Evolutionary conservation across 2,113 vertebrate species (phyloP).

Genomic region (Eidolon helvum): DNA sequence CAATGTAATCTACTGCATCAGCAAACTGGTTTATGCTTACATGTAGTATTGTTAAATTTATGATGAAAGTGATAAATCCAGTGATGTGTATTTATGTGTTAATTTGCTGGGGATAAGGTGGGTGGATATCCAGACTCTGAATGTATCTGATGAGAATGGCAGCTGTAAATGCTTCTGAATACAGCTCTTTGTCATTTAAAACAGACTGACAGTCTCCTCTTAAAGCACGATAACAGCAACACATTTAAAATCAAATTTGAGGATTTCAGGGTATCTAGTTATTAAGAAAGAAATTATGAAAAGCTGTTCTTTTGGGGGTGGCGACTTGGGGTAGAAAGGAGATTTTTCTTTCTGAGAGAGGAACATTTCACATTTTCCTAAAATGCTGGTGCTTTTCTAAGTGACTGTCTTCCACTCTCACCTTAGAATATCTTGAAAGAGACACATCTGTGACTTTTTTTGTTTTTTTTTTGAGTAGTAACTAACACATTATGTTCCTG

Average conservation of each 20-base stretch:
- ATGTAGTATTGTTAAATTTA: neutral
- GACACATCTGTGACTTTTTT: constrained; percentile 18
- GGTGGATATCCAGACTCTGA: constrained; percentile 48
- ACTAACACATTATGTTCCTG: constrained; percentile 21
- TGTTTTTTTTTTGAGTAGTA: neutral
- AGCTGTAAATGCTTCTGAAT: constrained; percentile 36
- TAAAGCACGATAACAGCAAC: constrained; percentile 21
- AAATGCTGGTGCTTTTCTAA: constrained; percentile 29
- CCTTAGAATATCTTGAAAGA: neutral
- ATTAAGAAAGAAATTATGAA: constrained; percentile 28
- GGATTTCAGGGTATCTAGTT: constrained; percentile 30
- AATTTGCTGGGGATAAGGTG: constrained; percentile 38
- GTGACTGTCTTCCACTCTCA: neutral
- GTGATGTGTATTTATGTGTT: constrained; percentile 46
- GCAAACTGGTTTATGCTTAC: constrained; percentile 17
- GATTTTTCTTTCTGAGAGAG: neutral
- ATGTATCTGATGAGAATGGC: neutral
- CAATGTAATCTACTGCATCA: neutral
- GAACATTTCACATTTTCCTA: constrained; percentile 32
- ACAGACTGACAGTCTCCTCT: constrained; percentile 44
- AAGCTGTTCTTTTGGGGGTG: neutral
- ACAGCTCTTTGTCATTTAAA: constrained; percentile 49
- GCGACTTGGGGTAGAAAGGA: neutral
- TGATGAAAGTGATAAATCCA: neutral
- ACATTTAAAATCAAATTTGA: constrained; percentile 44